Conservation (phyloP, 2,797 vertebrate species). For the Echeneis naucrates region DNA sequence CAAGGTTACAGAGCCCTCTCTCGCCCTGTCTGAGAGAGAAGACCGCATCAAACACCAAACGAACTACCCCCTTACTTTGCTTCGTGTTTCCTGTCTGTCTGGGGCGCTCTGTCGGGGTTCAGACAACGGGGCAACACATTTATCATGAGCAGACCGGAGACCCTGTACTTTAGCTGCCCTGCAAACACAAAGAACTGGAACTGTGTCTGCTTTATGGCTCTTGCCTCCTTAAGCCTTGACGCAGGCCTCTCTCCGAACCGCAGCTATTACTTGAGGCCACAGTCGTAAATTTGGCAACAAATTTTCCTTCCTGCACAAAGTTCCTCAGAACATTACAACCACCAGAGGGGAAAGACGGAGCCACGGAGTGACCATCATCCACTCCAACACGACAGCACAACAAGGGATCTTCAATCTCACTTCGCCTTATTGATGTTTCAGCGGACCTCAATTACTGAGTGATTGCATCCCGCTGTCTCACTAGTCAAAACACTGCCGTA, state of each 20-base stretch:
- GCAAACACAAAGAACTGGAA: constrained; percentile 62
- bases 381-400: constrained; percentile 51
- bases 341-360: constrained; percentile 29
- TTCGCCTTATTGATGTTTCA: constrained; percentile 68
- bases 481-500: constrained; percentile 83
- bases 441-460: constrained; percentile 80
- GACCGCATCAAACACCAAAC: constrained; percentile 52
- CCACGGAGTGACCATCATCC: constrained; percentile 36
- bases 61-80: constrained; percentile 19
- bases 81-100: constrained; percentile 49
- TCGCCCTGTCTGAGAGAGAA: constrained; percentile 48
- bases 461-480: constrained; percentile 81
- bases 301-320: constrained; percentile 55
- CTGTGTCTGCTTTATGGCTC: constrained; percentile 51
- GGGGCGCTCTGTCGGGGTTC: constrained; percentile 50
- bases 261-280: constrained; percentile 69
- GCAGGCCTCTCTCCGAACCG: constrained; percentile 52
- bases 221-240: constrained; percentile 33
- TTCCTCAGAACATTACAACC: constrained; percentile 28
- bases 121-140: constrained; percentile 60
- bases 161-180: constrained; percentile 44
- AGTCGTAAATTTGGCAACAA: constrained; percentile 71
- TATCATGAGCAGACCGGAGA: constrained; percentile 52
- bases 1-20: constrained; percentile 62
- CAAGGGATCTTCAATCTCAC: constrained; percentile 59